Evolutionary conservation across 1,140 invertebrate genomes (phyloP), one percentile per base, ranked within the genome.

Genomic region (Drosophila fuyamai): DNA sequence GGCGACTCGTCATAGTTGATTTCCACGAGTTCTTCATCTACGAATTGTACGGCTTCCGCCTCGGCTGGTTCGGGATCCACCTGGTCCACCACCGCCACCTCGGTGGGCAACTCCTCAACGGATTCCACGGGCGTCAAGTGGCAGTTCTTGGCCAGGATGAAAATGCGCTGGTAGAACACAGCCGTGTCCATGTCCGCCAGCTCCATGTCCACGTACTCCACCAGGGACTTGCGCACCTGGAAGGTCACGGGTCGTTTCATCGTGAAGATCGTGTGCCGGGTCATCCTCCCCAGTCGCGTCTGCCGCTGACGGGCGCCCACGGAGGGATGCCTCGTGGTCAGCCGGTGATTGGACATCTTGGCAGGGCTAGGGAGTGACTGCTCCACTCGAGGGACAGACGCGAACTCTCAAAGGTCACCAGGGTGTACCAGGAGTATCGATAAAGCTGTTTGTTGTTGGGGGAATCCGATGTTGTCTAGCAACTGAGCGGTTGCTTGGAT

Each of bases 101-200:
- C 13, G 12, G 6, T 0, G 12, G 23, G 3, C 18, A 13, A 5
- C 16, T 13, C 5, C 1, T 54, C 66, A 4, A 67, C 67, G 0
- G 29, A n/a, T 3, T 38, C 29, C 16, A 36, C 14, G 4, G 50
- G 47, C 29, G 63, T 70, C 0, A 65, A 47, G 2, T 67, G 53
- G 29, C 70, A 46, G 44, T 92, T 92, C 16, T 88, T 84, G 53
- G 90, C 90, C 38, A 92, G 57, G 9, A 92, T 82, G 9, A 76
- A 91, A 8, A 92, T 79, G 14, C 90, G 86, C 32, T 92, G 90
- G 38, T 89, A 92, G 40, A 90, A 92, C 14, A 88, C 78, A 14
- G 81, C 80, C 1, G 86, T 84, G 1, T 67, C 57, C 76, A 76
- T 77, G 0, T 58, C 46, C 2, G 58, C n/a, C 27, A 92, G 36